Evolutionary conservation across 2,113 vertebrate species (phyloP), one percentile per base, ranked within the genome.

Genomic region (Ia io): DNA sequence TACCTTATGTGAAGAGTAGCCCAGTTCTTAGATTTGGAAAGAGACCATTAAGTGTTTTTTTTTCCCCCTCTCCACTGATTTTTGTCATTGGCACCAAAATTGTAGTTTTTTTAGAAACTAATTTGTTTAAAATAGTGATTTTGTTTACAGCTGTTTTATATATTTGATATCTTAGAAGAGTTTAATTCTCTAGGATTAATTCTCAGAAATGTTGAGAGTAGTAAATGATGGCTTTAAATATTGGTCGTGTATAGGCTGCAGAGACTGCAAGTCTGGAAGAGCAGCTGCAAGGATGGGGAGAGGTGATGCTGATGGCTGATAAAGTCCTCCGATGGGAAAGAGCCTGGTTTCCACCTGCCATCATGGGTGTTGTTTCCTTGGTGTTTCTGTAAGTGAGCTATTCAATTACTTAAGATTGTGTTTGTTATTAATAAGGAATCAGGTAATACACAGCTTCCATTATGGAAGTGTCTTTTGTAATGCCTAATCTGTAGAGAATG

Each of bases 281-380:
- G 97, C 99, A 99, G 88, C 98, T 99, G 96, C 99, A 99, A 98
- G 99, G 98, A 96, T 99, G 99, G 99, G 99, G 99, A 56, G 99
- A 99, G 96, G 99, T 99, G 97, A 99, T 99, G 98, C 97, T 99
- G 96, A 97, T 99, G 25, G 98, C 99, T 0, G 99, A 99, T 94
- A 99, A 99, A 44, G 97, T 99, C 65, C 98, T 99, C 83, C 99
- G 99, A 28, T 99, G 99, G 99, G 99, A 99, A 97, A 99, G 99
- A 96, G 98, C 99, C 9, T 99, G 99, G 99, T 99, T 99, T 97
- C 99, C 99, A 9, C 99, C 98, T 83, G 99, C 98, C 0, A 95
- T 99, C 92, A 97, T 99, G 91, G 99, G 98, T 0, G 98, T 91
- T 28, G 98, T 99, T 93, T 99, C 99, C 16, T 70, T 99, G 85